phyloP scores from a whole-genome alignment of 2,888 invertebrate genomes.

The Cerceris ruficornis region DNA sequence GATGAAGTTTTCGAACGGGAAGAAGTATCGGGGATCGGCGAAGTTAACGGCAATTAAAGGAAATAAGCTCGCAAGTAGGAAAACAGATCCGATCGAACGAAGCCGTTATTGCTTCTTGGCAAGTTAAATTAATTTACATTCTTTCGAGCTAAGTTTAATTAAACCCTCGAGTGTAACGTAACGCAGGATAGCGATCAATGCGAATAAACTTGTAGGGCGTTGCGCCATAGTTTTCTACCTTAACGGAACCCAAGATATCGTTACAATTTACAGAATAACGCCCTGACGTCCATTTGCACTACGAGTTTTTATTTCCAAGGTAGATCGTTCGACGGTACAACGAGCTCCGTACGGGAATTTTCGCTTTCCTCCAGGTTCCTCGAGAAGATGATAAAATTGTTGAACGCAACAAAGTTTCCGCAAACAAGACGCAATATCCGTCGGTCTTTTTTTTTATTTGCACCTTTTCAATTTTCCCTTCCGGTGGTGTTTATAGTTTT shows the following conservation, averaged over 20 bases:
- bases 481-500: not conserved
- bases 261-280: constrained; percentile 18
- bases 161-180: constrained; percentile 18
- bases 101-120: constrained; percentile 10
- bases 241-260: not conserved
- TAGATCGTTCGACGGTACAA: too few relatives aligned
- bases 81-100: constrained; percentile 27
- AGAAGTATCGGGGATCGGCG: constrained; percentile 5
- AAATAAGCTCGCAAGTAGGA: constrained; percentile 2
- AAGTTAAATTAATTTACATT: constrained; percentile 53
- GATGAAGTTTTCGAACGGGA: not conserved
- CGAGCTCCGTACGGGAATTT: too few relatives aligned
- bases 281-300: not conserved
- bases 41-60: constrained; percentile 41
- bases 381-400: too few relatives aligned
- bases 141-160: constrained; percentile 48
- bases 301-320: too few relatives aligned
- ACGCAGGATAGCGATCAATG: constrained; percentile 17
- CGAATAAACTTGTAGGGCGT: constrained; percentile 35
- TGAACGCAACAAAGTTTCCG: not conserved
- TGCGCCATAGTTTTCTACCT: constrained; percentile 31
- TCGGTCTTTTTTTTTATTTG: not conserved
- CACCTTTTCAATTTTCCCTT: constrained; percentile 1
- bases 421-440: not conserved
- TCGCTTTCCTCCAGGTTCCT: too few relatives aligned